Evolutionary conservation across 2,797 vertebrate species (phyloP).

Genomic region (Peromyscus eremicus): DNA sequence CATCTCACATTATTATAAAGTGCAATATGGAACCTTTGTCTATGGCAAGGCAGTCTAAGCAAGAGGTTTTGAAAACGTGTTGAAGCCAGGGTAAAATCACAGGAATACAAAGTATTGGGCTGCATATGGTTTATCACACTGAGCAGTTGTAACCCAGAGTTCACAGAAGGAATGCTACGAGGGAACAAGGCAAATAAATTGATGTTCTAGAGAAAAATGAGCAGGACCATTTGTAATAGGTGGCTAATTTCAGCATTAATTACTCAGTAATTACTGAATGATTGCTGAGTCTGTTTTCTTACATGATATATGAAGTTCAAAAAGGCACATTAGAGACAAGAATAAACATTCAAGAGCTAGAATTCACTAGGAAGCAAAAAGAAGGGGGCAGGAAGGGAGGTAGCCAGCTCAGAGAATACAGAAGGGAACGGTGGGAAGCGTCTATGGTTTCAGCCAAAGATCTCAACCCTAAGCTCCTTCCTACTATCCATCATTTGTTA

Average conservation of each 20-base stretch:
- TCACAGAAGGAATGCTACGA: conserved; percentile 65
- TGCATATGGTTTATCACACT: conserved; percentile 52
- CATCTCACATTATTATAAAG: background rate
- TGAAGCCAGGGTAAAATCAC: background rate
- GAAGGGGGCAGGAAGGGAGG: background rate
- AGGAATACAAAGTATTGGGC: background rate
- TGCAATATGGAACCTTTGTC: background rate
- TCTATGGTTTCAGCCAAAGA: conserved; percentile 67
- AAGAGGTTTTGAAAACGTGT: conserved; percentile 19
- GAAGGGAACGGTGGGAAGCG: conserved; percentile 26
- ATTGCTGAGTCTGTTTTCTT: conserved; percentile 77
- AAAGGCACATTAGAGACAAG: conserved; percentile 76
- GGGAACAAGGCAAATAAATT: conserved; percentile 80
- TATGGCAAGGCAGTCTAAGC: background rate
- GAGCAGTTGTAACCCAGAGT: conserved; percentile 39
- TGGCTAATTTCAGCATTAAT: conserved; percentile 80
- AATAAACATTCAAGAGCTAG: conserved; percentile 79
- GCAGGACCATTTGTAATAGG: conserved; percentile 76
- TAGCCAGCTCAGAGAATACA: conserved; percentile 29
- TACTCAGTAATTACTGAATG: conserved; percentile 74
- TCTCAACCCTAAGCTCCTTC: conserved; percentile 66
- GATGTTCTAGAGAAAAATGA: conserved; percentile 80
- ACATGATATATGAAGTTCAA: conserved; percentile 76
- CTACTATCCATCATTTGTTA: conserved; percentile 82
- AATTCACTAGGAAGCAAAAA: conserved; percentile 43